Evolutionary conservation across 2,113 vertebrate species (phyloP).

Genomic region (Cyanoramphus novaezelandiae): DNA sequence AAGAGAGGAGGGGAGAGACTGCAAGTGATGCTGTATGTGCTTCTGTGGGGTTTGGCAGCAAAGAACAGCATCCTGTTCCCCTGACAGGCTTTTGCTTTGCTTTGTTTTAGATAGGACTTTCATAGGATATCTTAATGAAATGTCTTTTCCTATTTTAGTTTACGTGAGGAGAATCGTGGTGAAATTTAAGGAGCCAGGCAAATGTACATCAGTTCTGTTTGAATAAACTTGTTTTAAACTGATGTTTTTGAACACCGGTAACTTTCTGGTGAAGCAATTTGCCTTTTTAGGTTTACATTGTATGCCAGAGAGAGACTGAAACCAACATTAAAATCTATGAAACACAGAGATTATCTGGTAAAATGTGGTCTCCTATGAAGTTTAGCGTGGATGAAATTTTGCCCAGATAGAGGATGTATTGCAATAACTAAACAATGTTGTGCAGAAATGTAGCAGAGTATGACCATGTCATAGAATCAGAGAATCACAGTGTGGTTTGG

Average conservation of each 20-base stretch:
- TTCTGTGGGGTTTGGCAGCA: neutral
- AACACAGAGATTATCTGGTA: neutral
- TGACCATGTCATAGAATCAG: neutral
- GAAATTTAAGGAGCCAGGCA: neutral
- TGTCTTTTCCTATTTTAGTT: neutral
- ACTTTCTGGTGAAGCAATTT: neutral
- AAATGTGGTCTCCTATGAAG: neutral
- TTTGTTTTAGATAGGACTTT: neutral
- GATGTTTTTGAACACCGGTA: neutral
- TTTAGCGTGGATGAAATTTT: neutral
- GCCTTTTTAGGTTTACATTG: neutral
- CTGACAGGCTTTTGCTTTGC: neutral
- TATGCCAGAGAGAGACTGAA: neutral
- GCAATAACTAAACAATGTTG: neutral
- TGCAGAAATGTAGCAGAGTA: neutral
- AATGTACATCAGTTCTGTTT: neutral
- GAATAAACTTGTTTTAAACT: neutral
- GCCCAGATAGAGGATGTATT: neutral
- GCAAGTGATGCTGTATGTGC: neutral
- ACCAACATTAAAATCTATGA: neutral
- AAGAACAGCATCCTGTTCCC: neutral
- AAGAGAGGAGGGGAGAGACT: neutral
- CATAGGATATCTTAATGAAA: neutral
- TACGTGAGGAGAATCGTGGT: neutral
- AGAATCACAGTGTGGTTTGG: neutral